Evolutionary conservation across 2,888 invertebrate genomes (phyloP).

Genomic region (Drosophila lutescens): DNA sequence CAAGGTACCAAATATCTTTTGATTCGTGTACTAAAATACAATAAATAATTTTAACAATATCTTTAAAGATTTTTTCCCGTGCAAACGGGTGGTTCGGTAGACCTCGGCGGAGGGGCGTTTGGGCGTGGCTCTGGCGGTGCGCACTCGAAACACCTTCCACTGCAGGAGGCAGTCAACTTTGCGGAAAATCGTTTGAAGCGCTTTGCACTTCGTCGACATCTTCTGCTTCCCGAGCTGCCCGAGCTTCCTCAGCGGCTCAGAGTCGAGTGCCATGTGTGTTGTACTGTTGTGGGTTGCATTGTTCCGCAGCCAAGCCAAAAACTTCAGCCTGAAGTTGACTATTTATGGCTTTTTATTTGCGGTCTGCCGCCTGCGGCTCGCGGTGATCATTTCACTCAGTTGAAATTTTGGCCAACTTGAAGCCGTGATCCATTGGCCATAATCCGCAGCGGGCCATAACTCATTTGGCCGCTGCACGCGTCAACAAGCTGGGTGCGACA

Average conservation of each 20-base stretch:
- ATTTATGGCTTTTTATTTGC: conserved; percentile 46
- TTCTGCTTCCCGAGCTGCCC: conserved; percentile 54
- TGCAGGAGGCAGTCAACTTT: conserved; percentile 78
- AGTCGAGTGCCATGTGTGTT: conserved; percentile 18
- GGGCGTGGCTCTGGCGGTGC: conserved; percentile 44
- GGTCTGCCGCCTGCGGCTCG: conserved; percentile 22
- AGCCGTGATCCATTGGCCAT: conserved; percentile 55
- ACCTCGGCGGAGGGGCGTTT: not conserved
- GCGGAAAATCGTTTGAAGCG: conserved; percentile 80
- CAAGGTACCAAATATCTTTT: no score
- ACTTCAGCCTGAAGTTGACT: conserved; percentile 63
- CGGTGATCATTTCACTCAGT: conserved; percentile 24
- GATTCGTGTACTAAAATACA: not conserved
- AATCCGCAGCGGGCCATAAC: conserved; percentile 49
- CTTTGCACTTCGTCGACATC: conserved; percentile 79
- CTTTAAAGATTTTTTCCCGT: not conserved
- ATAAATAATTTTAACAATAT: not conserved
- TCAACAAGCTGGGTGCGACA: conserved; percentile 70
- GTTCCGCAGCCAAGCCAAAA: conserved; percentile 60
- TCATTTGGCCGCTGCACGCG: conserved; percentile 67
- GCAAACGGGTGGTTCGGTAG: not conserved
- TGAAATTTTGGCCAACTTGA: conserved; percentile 36
- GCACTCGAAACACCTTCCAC: conserved; percentile 72
- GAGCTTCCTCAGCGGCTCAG: conserved; percentile 54
- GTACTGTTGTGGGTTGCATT: conserved; percentile 42